phyloP scores from a whole-genome alignment of 2,888 invertebrate species.

The Lymantria monacha region DNA sequence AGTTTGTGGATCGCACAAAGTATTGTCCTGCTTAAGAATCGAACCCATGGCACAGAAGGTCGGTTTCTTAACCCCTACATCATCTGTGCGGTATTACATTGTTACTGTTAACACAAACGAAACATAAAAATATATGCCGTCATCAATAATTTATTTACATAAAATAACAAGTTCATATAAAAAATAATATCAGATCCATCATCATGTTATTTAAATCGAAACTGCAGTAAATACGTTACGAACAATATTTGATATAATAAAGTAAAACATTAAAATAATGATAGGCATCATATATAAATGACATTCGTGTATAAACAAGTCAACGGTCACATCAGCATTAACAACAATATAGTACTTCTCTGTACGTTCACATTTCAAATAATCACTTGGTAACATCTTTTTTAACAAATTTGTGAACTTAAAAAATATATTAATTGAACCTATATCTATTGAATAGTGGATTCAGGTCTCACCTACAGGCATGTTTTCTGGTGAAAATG shows the following conservation, averaged over 20 bases:
- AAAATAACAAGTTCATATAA: background rate
- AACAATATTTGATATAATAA: constrained; percentile 33
- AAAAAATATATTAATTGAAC: constrained; percentile 6
- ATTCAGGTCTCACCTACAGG: no score
- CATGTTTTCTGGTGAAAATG: no score
- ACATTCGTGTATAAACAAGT: constrained; percentile 51
- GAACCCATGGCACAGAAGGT: no score
- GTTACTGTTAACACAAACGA: no score
- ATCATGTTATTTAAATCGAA: constrained; percentile 28
- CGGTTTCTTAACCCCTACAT: no score
- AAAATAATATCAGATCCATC: constrained; percentile 28
- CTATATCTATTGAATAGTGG: no score
- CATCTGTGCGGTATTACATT: no score
- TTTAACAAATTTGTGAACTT: constrained; percentile 4
- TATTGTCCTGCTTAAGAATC: no score
- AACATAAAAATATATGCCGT: no score
- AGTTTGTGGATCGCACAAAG: no score
- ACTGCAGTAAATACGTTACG: constrained; percentile 12
- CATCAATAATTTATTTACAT: no score
- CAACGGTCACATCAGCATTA: constrained; percentile 48
- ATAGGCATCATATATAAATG: constrained; percentile 53
- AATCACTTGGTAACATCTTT: constrained; percentile 14
- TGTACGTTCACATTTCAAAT: constrained; percentile 31
- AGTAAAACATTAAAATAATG: constrained; percentile 49
- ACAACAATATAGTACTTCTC: constrained; percentile 46